Evolutionary conservation across 2,888 invertebrate species (phyloP), one percentile per base, ranked within the genome.

Genomic region (Pimpla rufipes): DNA sequence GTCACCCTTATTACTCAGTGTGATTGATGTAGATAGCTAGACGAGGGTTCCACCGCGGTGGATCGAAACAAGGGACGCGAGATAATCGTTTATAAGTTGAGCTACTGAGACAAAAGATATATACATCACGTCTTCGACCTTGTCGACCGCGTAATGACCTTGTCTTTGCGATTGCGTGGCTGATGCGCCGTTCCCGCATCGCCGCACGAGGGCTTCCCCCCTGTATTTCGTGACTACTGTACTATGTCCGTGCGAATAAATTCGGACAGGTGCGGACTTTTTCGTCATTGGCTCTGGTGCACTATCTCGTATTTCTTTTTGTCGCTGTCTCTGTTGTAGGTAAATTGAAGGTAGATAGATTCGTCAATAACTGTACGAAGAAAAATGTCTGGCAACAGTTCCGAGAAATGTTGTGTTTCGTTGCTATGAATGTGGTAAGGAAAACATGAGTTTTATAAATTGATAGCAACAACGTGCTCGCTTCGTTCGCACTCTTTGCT

Each of bases 211-310:
- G 21, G 45, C 18, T n/a, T 5, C 47, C 42, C 71, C 50, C 7
- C 11, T 64, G 6, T 18, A 11, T 59, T 29, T 42, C 59, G 52
- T 37, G 78, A 74, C 67, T 64, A 73, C 62, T 76, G 21, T 42
- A 16, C 40, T 79, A 59, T 71, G 71, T 64, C 78, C 78, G 68
- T 82, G 82, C 70, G 79, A 76, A 79, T 83, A 79, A 83, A 76
- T 83, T 83, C 67, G 71, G 79, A 76, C 83, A 83, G 83, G 79
- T 83, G n/a, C n/a, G 83, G 66, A 68, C 71, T 66, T 79, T 76
- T 57, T 21, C 29, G 57, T 55, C 79, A 42, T 57, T 62, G 64
- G 40, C 79, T 64, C 52, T 42, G 79, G 71, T 59, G 62, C 75
- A 40, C 40, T 13, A 45, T 47, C 16, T 23, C 40, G 37, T 50